These are phyloP conservation scores for Dolichotis patagonum DNA, from an alignment of 2,113 vertebrate genomes.

Conservation along the genomic window DNA sequence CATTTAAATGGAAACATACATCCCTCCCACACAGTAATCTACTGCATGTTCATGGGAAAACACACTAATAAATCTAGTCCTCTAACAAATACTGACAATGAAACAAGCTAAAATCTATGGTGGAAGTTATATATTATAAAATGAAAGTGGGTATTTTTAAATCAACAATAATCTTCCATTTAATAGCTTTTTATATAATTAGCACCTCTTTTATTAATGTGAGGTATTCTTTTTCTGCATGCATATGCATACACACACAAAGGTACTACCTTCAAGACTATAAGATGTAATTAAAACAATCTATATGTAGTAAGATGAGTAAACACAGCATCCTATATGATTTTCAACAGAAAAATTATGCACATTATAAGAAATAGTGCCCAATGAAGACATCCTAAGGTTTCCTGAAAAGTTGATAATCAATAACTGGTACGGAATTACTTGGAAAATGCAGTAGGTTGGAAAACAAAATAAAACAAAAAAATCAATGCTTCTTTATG, in stretches of 20 bases:
- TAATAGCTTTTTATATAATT: background rate
- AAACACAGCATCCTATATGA: background rate
- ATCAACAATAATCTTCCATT: background rate
- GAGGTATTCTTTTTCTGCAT: background rate
- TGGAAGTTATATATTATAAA: constrained; percentile 41
- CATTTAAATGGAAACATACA: constrained; percentile 38
- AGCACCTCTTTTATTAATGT: background rate
- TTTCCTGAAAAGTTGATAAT: background rate
- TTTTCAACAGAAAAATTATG: background rate
- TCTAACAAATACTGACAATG: constrained; percentile 32
- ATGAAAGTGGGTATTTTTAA: background rate
- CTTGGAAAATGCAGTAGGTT: background rate
- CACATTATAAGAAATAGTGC: background rate
- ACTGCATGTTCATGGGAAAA: constrained; percentile 29
- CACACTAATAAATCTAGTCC: constrained; percentile 50
- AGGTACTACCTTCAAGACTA: background rate
- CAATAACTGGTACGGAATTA: background rate
- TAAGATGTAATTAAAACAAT: background rate
- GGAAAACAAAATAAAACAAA: background rate
- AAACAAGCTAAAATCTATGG: constrained; percentile 19
- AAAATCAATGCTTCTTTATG: background rate
- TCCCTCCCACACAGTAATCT: constrained; percentile 36
- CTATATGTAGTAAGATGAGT: background rate
- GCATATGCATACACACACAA: background rate
- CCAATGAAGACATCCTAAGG: background rate